Evolutionary conservation across 2,113 vertebrate genomes (phyloP).

Genomic region (Ptilorrhoa leucosticta): DNA sequence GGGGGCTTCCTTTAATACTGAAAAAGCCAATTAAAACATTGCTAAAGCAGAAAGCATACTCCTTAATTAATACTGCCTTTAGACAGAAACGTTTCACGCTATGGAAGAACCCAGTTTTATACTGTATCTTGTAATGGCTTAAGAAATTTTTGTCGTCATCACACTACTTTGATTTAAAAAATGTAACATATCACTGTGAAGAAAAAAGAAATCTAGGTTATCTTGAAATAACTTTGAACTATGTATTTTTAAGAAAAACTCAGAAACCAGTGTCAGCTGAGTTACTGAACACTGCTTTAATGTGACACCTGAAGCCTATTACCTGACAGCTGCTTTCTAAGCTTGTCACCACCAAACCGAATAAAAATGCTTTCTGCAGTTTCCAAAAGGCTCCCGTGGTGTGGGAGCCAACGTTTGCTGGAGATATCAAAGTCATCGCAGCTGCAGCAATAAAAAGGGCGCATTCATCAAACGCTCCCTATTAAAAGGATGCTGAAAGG

Average conservation of each 20-base stretch:
- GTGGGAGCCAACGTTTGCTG: background rate
- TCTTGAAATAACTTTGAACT: background rate
- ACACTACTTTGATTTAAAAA: background rate
- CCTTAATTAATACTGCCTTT: background rate
- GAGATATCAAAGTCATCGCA: background rate
- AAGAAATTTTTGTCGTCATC: background rate
- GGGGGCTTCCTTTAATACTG: background rate
- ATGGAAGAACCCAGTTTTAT: background rate
- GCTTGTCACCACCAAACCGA: background rate
- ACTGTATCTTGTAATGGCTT: rapidly evolving
- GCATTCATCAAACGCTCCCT: background rate
- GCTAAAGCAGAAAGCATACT: background rate
- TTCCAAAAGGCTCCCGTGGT: background rate
- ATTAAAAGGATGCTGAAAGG: background rate
- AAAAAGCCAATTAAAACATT: background rate
- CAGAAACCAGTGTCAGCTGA: background rate
- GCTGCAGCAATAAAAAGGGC: background rate
- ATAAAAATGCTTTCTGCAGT: background rate
- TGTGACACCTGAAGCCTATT: background rate
- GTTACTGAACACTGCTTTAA: background rate
- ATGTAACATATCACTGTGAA: background rate
- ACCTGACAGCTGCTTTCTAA: background rate
- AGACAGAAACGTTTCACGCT: background rate
- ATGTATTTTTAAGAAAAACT: background rate
- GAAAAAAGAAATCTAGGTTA: background rate